phyloP scores from a whole-genome alignment of 2,797 vertebrate species.

The Sus cebifrons region DNA sequence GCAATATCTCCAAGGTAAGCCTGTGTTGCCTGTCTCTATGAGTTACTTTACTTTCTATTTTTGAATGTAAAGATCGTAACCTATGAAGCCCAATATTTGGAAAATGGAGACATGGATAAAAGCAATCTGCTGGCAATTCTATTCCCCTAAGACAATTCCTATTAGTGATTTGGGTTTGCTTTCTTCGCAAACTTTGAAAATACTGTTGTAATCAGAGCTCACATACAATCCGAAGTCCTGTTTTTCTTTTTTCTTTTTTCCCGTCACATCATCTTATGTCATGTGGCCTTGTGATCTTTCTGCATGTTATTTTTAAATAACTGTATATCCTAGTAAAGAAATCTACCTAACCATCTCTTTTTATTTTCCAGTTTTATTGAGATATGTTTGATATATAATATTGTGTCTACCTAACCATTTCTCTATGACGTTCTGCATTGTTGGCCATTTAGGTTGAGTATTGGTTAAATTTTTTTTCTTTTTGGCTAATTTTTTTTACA shows the following conservation, averaged over 20 bases:
- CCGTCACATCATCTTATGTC: background rate
- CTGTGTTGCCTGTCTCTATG: background rate
- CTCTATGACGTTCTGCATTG: background rate
- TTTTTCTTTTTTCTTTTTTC: background rate
- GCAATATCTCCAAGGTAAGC: background rate
- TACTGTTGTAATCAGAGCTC: background rate
- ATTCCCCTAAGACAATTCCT: background rate
- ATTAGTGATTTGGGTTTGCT: background rate
- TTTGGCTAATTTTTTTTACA: background rate
- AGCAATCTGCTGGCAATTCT: background rate
- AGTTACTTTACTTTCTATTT: constrained; percentile 40
- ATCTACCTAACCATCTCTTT: background rate
- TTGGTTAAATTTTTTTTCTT: background rate
- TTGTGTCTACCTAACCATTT: background rate
- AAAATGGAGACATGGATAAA: background rate
- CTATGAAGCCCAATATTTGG: background rate
- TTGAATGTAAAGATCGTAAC: constrained; percentile 49
- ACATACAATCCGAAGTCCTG: background rate
- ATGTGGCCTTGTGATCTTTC: background rate
- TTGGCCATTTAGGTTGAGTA: background rate
- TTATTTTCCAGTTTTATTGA: background rate
- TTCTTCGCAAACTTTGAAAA: background rate
- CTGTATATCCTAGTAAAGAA: background rate
- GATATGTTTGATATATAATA: constrained; percentile 9
- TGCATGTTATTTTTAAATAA: background rate